These are phyloP conservation scores for Opisthograptis luteolata DNA, from an alignment of 2,888 invertebrate genomes.

Conservation along the genomic window DNA sequence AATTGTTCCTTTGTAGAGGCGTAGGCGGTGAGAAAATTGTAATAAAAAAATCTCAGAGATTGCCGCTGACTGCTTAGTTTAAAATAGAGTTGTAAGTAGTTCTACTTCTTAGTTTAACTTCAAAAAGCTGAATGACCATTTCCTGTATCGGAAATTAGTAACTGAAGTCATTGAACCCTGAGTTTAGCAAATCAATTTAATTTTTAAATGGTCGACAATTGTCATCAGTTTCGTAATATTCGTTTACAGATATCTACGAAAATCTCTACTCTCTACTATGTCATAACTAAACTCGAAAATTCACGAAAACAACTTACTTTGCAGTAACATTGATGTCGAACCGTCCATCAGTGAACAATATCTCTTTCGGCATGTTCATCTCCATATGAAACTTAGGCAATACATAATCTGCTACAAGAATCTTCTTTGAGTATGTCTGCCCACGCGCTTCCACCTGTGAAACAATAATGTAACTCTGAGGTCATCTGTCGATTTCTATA, in stretches of 20 bases:
- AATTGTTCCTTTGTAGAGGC: slow-evolving; percentile 46
- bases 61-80: slow-evolving; percentile 31
- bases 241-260: too few species aligned
- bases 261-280: too few species aligned
- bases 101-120: too few species aligned
- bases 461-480: slow-evolving; percentile 35
- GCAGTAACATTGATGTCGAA: slow-evolving; percentile 92
- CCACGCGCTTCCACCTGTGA: slow-evolving; percentile 71
- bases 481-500: too few species aligned
- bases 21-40: slow-evolving; percentile 44
- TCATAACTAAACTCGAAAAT: too few species aligned
- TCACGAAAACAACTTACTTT: slow-evolving; percentile 83
- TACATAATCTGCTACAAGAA: slow-evolving; percentile 95
- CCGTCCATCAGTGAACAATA: slow-evolving; percentile 91
- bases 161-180: too few species aligned
- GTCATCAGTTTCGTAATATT: too few species aligned
- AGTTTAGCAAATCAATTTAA: too few species aligned
- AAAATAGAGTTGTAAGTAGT: too few species aligned
- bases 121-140: too few species aligned
- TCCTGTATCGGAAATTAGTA: too few species aligned
- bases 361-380: slow-evolving; percentile 92
- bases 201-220: too few species aligned
- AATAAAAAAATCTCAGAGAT: slow-evolving; percentile 23
- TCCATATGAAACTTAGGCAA: slow-evolving; percentile 96
- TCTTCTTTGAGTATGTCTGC: slow-evolving; percentile 87